Conservation (phyloP, 2,797 vertebrate genomes). For the Micrastur ruficollis region DNA sequence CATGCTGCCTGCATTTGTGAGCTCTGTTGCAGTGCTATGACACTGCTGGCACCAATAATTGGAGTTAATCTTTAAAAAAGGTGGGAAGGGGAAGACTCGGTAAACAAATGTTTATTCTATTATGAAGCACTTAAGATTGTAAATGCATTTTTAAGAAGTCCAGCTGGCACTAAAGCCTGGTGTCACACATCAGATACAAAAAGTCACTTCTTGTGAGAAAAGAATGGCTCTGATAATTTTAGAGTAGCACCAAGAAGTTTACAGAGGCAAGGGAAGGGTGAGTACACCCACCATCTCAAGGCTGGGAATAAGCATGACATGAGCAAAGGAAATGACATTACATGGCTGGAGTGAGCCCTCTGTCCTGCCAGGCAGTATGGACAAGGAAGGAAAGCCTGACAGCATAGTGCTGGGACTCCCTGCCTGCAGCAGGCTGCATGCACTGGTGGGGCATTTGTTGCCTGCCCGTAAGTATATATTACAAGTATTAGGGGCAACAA, state of each 20-base stretch:
- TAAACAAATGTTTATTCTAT: not conserved
- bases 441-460: not conserved
- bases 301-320: not conserved
- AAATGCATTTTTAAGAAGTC: not conserved
- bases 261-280: not conserved
- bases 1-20: not conserved
- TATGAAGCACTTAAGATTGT: not conserved
- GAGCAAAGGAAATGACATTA: not conserved
- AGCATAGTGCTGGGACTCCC: rapidly evolving
- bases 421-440: not conserved
- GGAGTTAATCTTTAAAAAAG: not conserved
- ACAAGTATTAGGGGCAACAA: not conserved
- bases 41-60: not conserved
- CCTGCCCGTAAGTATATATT: not conserved
- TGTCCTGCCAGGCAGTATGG: not conserved
- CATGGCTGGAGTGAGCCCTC: not conserved
- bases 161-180: not conserved
- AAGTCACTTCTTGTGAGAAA: not conserved
- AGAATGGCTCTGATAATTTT: not conserved
- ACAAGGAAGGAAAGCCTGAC: not conserved
- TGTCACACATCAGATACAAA: not conserved
- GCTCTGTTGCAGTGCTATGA: not conserved
- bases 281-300: not conserved
- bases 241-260: not conserved
- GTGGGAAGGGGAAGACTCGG: not conserved